Conservation (phyloP, 2,113 vertebrate genomes). For the Oryzias melastigma region DNA sequence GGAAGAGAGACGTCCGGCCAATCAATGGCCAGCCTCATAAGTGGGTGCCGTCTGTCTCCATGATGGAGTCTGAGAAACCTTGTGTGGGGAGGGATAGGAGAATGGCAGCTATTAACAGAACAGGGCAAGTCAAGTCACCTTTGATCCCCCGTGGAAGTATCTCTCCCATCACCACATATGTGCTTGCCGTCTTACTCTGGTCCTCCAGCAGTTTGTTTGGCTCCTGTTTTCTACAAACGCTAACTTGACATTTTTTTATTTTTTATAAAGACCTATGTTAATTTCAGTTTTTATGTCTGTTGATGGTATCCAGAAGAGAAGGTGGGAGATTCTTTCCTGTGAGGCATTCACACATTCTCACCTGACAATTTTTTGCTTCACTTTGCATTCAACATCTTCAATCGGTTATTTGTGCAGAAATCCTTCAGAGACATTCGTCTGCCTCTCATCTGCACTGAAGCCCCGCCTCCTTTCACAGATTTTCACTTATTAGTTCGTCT, state of each 20-base stretch:
- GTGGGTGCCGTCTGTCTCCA: conserved; percentile 22
- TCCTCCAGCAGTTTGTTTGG: conserved; percentile 17
- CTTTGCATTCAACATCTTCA: no score
- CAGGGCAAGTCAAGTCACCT: conserved; percentile 42
- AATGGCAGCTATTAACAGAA: conserved; percentile 47
- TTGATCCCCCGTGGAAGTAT: conserved; percentile 63
- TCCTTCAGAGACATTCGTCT: no score
- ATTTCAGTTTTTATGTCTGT: no score
- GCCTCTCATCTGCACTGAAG: no score
- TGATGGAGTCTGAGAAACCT: conserved; percentile 25
- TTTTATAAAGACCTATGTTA: no score
- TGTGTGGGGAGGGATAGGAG: conserved; percentile 33
- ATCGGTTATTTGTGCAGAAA: no score
- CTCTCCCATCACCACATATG: conserved; percentile 58
- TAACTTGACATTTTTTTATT: not conserved
- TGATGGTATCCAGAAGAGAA: no score
- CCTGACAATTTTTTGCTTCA: no score
- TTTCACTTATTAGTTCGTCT: no score
- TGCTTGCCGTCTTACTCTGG: conserved; percentile 50
- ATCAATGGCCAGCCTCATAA: conserved; percentile 33
- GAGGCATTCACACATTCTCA: no score
- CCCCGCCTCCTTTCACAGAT: no score
- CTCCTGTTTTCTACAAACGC: conserved; percentile 23
- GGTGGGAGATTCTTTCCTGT: no score
- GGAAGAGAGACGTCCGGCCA: conserved; percentile 54